A percentile compares a stretch with the other conserved stretches of the same genome.
Conservation (phyloP, 2,888 invertebrate genomes). For the Melipona beecheii region DNA sequence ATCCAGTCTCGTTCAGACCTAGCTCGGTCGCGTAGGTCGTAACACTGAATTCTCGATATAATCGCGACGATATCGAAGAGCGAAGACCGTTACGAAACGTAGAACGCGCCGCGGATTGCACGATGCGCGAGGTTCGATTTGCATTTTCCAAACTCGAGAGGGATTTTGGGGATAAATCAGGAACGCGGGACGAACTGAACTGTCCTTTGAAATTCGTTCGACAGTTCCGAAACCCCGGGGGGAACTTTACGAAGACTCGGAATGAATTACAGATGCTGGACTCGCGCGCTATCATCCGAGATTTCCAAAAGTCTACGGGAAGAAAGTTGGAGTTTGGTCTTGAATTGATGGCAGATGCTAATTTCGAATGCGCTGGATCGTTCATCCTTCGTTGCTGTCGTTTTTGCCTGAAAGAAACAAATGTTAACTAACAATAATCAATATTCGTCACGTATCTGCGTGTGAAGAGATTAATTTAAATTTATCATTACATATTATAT, state of each 20-base stretch:
- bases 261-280: background rate
- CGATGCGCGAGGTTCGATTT: background rate
- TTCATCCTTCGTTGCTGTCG: too few species aligned
- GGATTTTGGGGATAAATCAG: background rate
- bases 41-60: too few species aligned
- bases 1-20: too few species aligned
- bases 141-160: background rate
- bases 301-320: background rate
- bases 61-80: too few species aligned
- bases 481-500: too few species aligned
- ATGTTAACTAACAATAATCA: too few species aligned
- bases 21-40: too few species aligned
- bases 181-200: background rate
- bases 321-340: background rate
- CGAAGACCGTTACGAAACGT: too few species aligned
- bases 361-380: background rate
- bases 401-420: too few species aligned
- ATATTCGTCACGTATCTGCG: too few species aligned
- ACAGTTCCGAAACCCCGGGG: background rate
- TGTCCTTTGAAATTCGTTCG: background rate
- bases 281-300: background rate
- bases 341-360: background rate
- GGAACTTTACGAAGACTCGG: background rate
- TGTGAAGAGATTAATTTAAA: too few species aligned
- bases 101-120: too few species aligned